Evolutionary conservation across 2,113 vertebrate species (phyloP), one percentile per base, ranked within the genome.

Genomic region (Leuciscus idus): DNA sequence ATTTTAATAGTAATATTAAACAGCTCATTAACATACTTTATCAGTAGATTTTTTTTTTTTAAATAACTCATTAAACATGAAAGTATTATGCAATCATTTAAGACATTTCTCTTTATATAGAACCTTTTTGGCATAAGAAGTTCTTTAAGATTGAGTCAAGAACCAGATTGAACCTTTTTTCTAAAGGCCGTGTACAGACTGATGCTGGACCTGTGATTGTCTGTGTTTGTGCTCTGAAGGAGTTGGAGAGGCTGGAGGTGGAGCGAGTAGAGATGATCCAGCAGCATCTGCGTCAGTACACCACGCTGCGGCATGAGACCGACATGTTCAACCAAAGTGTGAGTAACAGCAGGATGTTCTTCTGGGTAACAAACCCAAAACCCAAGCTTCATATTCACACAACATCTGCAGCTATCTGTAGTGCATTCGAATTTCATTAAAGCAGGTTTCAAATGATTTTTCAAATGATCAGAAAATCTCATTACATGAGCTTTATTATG

Each of bases 321-420:
- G 98, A 99, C 93, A 99, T 99, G 98, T 99, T 99, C 95, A 99
- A 99, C 94, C 98, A 99, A 97, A 98, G 98, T 8, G 98, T 99
- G 93, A 98, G 98, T 96, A 66, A 72, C 52, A 48, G 15, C 33
- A 52, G 62, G 3, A n/a, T 36, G 19, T 17, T 23, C n/a, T 28
- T 70, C 46, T 52, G 23, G 21, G 2, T 33, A 68, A 68, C 13
- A 7, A 26, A 28, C 61, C 15, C 21, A 46, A 12, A 76, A 62
- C 5, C 19, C 10, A 50, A 72, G 12, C 10, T 23, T 28, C 36
- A 72, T 36, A 43, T 30, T 59, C 48, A 43, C 0, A 50, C 17
- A 15, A 26, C 3, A 75, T 50, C 43, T 48, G 72, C 43, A 75
- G 68, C 36, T 72, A 39, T 61, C 59, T 61, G 59, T 61, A 61